Evolutionary conservation across 2,113 vertebrate genomes (phyloP), one percentile per base, ranked within the genome.

Genomic region (Gopherus evgoodei): DNA sequence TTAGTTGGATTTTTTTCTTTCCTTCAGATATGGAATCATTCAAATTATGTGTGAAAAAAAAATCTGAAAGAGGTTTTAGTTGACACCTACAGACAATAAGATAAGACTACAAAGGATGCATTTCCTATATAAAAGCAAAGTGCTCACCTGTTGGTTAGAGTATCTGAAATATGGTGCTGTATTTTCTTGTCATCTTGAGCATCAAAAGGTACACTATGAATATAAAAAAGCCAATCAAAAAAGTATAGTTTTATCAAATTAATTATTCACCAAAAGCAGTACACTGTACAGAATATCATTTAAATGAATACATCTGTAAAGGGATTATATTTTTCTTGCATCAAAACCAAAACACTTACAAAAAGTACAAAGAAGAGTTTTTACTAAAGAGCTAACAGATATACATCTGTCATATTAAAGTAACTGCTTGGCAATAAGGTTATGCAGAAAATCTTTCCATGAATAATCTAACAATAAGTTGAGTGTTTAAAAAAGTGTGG

Each of bases 341-440:
- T 21, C 81, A 91, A 95, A 62, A 94, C 24, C 4, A 86, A 96
- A 96, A 90, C 54, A 91, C 76, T 31, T 79, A 38, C 80, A 91
- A 88, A 44, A 44, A 84, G 2, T 72, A 88, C 57, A 94, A 94
- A 94, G 81, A 91, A 24, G 12, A 72, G n/a, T 82, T 53, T 87
- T 94, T 86, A 93, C 11, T 19, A 94, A 95, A 94, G 83, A 31
- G 11, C 96, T 93, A 95, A 57, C 85, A 88, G 93, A 49, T 72
- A 96, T 93, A 94, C 95, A 84, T 27, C 38, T 96, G 91, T 90
- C 93, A 94, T 29, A 90, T 91, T 93, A 94, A 89, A 94, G 53
- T 3, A 0, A 84, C 8, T 91, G 89, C 50, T 93, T 93, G 62
- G 35, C 88, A 95, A 90, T 83, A 85, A 89, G 79, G 83, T 93